These are phyloP conservation scores for Silurus lanzhouensis DNA, from an alignment of 2,797 vertebrate genomes.

Conservation along the genomic window DNA sequence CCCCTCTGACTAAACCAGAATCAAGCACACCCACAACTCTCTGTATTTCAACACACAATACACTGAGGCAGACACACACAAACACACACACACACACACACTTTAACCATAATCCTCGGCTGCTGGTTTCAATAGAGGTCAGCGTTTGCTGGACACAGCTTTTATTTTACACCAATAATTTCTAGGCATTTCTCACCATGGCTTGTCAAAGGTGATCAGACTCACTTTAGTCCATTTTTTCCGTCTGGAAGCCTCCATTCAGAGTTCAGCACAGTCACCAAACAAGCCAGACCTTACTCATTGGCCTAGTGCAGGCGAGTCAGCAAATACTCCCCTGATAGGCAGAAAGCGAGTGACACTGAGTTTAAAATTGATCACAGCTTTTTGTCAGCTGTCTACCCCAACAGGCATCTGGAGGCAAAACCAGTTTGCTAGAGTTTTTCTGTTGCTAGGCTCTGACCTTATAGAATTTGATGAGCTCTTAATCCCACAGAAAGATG, in stretches of 20 bases:
- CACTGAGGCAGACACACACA: slow-evolving; percentile 40
- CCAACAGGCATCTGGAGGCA: slow-evolving; percentile 23
- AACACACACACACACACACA: slow-evolving; percentile 38
- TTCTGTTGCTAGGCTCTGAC: neutral
- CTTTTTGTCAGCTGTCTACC: slow-evolving; percentile 48
- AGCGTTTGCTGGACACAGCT: slow-evolving; percentile 72
- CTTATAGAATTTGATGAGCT: neutral
- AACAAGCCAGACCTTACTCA: slow-evolving; percentile 67
- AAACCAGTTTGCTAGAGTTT: slow-evolving; percentile 9
- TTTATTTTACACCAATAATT: slow-evolving; percentile 75
- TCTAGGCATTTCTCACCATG: slow-evolving; percentile 69
- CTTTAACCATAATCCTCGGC: slow-evolving; percentile 68
- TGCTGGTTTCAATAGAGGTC: slow-evolving; percentile 71
- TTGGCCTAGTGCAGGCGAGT: slow-evolving; percentile 68
- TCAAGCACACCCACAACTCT: slow-evolving; percentile 11
- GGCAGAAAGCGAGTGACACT: slow-evolving; percentile 36
- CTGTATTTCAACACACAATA: slow-evolving; percentile 29
- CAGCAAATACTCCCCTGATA: slow-evolving; percentile 71
- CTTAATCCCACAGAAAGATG: neutral
- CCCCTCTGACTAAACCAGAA: neutral
- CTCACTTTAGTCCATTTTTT: slow-evolving; percentile 66
- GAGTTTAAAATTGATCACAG: slow-evolving; percentile 33
- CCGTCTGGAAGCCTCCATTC: slow-evolving; percentile 76
- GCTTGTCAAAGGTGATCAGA: slow-evolving; percentile 73
- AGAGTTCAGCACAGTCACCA: slow-evolving; percentile 69